A percentile compares a stretch with the other conserved stretches of the same genome.
These are phyloP conservation scores for Anoplophora glabripennis DNA, from an alignment of 1,140 invertebrate genomes.

Conservation along the genomic window DNA sequence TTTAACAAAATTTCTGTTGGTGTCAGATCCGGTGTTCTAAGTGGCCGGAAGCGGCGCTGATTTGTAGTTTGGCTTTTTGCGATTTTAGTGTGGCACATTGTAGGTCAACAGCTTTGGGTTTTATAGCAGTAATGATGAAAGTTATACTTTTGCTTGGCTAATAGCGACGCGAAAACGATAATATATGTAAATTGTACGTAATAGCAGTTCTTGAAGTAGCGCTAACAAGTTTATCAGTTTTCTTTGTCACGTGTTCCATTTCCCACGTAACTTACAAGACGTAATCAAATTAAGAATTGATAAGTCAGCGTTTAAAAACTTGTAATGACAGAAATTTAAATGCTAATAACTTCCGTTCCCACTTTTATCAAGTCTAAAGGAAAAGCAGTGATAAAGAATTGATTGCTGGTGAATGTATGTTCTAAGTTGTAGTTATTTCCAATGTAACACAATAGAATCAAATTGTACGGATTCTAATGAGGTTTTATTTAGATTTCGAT, in stretches of 20 bases:
- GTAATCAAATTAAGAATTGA: constrained; percentile 8
- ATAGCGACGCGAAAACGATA: too few relatives aligned
- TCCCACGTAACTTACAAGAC: constrained; percentile 8
- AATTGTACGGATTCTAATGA: constrained; percentile 34
- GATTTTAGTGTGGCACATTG: too few relatives aligned
- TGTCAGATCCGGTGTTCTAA: too few relatives aligned
- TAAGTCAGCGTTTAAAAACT: constrained; percentile 8
- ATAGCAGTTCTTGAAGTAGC: too few relatives aligned
- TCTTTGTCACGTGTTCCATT: constrained; percentile 1
- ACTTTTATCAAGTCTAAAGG: constrained; percentile 1
- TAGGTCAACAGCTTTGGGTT: neutral
- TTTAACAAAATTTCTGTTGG: too few relatives aligned
- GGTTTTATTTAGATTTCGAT: constrained; percentile 32
- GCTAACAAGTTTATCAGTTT: neutral
- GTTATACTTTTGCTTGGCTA: too few relatives aligned
- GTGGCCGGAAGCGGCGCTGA: too few relatives aligned
- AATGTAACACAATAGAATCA: neutral
- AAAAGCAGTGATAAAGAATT: constrained; percentile 1
- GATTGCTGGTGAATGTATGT: constrained; percentile 1
- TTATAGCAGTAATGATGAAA: neutral
- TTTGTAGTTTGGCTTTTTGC: too few relatives aligned
- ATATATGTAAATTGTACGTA: too few relatives aligned
- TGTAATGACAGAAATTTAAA: constrained; percentile 11
- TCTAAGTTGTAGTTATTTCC: constrained; percentile 2
- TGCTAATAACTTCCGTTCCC: neutral